Percentiles rank a stretch among this genome's conserved stretches.
Evolutionary conservation across 2,797 vertebrate species (phyloP).

Genomic region (Crocidura indochinensis): DNA sequence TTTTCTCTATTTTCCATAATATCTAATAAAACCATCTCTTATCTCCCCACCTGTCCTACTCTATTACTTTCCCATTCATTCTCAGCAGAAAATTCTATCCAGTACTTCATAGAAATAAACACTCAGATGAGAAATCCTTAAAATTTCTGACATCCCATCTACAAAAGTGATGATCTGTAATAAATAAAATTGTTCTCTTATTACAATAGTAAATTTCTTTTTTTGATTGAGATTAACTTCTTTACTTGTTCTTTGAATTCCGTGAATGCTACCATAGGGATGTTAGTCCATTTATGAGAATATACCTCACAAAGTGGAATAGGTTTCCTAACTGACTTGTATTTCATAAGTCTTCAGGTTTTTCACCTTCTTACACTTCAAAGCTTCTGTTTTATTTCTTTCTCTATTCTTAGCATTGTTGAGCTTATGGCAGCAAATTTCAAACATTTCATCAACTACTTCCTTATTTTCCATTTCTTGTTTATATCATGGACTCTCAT

Average conservation of each 20-base stretch:
- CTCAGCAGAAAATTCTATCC: conserved; percentile 55
- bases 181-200: not conserved
- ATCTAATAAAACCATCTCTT: conserved; percentile 56
- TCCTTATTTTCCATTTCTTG: not conserved
- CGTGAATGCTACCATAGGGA: not conserved
- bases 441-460: not conserved
- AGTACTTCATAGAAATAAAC: conserved; percentile 36
- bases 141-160: conserved; percentile 13
- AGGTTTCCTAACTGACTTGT: not conserved
- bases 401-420: not conserved
- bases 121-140: conserved; percentile 4
- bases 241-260: not conserved
- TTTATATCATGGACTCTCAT: not conserved
- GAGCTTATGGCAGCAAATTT: not conserved
- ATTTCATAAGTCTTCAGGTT: not conserved
- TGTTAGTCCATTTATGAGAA: not conserved
- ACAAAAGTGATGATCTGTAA: not conserved
- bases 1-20: conserved; percentile 68
- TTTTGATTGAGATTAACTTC: not conserved
- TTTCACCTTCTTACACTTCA: conserved; percentile 23
- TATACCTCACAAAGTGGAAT: not conserved
- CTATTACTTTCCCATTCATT: conserved; percentile 7
- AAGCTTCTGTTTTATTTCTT: not conserved
- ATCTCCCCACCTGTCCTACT: not conserved
- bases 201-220: conserved; percentile 18